Evolutionary conservation across 2,797 vertebrate genomes (phyloP).

Genomic region (Rhodeus uyekii): DNA sequence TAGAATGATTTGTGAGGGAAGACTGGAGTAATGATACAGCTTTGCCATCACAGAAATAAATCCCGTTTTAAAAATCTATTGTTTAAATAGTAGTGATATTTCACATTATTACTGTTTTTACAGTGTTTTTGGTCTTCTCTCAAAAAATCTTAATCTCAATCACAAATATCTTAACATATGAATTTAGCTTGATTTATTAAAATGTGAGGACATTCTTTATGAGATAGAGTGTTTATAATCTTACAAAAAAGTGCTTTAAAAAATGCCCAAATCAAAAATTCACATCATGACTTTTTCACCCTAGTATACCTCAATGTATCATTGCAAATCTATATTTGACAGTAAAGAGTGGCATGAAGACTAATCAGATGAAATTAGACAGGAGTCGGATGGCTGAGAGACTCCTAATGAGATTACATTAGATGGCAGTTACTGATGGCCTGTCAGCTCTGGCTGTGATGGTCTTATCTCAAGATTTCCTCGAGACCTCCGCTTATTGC

Average conservation of each 20-base stretch:
- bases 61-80: background rate
- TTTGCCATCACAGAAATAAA: background rate
- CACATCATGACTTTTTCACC: background rate
- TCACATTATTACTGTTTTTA: background rate
- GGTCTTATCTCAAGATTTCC: slow-evolving; percentile 31
- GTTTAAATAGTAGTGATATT: background rate
- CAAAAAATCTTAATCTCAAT: background rate
- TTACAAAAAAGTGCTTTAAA: background rate
- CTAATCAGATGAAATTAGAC: slow-evolving; percentile 50
- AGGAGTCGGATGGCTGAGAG: slow-evolving; percentile 39
- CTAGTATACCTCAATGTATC: slow-evolving; percentile 10
- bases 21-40: background rate
- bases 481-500: slow-evolving; percentile 32
- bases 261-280: too few species aligned
- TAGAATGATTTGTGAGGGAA: background rate
- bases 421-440: slow-evolving; percentile 53
- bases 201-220: background rate
- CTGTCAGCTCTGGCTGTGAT: slow-evolving; percentile 44
- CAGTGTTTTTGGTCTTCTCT: background rate
- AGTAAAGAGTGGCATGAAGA: slow-evolving; percentile 35
- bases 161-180: background rate
- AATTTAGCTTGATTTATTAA: background rate
- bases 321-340: slow-evolving; percentile 35
- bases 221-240: background rate
- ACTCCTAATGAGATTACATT: slow-evolving; percentile 50